A percentile compares a stretch with the other conserved stretches of the same genome.
These are phyloP conservation scores for Callochromis pleurospilus DNA, from an alignment of 2,113 vertebrate genomes.

Conservation along the genomic window DNA sequence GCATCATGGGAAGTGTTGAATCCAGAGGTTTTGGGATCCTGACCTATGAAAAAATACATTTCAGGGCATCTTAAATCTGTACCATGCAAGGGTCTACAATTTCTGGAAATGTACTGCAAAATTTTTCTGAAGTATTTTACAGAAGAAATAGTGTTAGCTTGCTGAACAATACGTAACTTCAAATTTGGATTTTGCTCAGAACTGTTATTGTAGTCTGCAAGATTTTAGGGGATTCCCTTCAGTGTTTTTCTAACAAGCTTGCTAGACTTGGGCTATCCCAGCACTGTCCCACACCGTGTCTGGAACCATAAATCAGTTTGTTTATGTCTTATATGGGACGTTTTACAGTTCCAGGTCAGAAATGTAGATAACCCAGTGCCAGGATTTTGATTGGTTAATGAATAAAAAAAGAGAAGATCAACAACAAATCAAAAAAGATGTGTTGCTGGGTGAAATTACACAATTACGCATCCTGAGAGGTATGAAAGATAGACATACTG, in stretches of 20 bases:
- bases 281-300: not conserved
- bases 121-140: not conserved
- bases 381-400: not conserved
- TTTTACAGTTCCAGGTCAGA: not conserved
- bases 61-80: not conserved
- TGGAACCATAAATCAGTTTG: not conserved
- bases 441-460: not conserved
- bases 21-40: not conserved
- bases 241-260: not conserved
- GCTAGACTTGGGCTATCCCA: not conserved
- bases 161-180: not conserved
- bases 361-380: not conserved
- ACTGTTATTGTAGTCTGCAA: not conserved
- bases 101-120: not conserved
- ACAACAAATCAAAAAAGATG: not conserved
- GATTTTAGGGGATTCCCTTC: not conserved
- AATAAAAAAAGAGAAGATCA: not conserved
- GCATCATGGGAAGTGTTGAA: not conserved
- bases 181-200: not conserved
- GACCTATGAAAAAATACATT: not conserved
- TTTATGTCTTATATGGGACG: not conserved
- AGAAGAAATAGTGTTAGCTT: not conserved
- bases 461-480: not conserved
- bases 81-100: not conserved
- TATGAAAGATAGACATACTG: not conserved